These are phyloP conservation scores for zebrafish (Danio rerio) DNA, from an alignment of 2,113 vertebrate genomes.

Conservation along the genomic window GRCz12tu NC_133181.1:35562001-35562500, in stretches of 20 bases:
- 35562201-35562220: background rate
- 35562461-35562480: background rate
- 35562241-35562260: background rate
- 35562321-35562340: background rate
- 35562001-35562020: background rate
- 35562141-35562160: too few relatives aligned
- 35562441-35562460: slow-evolving; percentile 15
- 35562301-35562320: background rate
- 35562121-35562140: too few relatives aligned
- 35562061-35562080: background rate
- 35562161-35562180: slow-evolving; percentile 4
- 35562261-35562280: background rate
- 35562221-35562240: background rate
- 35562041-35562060: background rate
- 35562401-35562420: slow-evolving; percentile 23
- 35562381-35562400: slow-evolving; percentile 2
- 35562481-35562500: slow-evolving; percentile 6
- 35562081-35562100: background rate
- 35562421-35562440: slow-evolving; percentile 9
- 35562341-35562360: slow-evolving; percentile 8
- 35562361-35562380: background rate
- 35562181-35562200: background rate
- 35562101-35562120: background rate
- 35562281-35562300: background rate
- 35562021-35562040: background rate